phyloP scores from a whole-genome alignment of 2,113 vertebrate genomes.

The Chrysemys picta region DNA sequence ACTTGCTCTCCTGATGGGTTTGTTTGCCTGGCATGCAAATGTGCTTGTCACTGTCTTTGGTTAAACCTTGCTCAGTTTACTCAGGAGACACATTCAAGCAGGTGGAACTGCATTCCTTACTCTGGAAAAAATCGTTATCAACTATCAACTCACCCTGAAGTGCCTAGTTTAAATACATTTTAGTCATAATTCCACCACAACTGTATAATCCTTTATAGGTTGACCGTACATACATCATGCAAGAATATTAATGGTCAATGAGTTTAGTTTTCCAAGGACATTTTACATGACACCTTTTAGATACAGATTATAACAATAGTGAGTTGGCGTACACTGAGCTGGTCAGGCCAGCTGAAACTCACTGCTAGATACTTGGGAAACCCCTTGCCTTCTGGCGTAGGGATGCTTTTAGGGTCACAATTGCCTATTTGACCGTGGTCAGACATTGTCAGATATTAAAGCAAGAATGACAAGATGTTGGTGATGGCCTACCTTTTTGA shows the following conservation, averaged over 20 bases:
- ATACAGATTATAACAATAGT: neutral
- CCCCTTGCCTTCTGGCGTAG: neutral
- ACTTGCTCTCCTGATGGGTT: neutral
- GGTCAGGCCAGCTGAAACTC: neutral
- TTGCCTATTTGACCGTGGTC: neutral
- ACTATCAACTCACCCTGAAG: neutral
- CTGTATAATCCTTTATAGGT: neutral
- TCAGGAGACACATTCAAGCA: neutral
- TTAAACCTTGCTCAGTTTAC: neutral
- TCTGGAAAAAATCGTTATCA: neutral
- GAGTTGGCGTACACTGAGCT: neutral
- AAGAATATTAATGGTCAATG: neutral
- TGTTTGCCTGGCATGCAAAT: neutral
- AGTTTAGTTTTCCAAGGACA: neutral
- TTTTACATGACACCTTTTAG: neutral
- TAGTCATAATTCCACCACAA: neutral
- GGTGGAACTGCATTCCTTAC: neutral
- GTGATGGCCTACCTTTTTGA: neutral
- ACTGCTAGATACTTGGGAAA: neutral
- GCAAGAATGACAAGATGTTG: neutral
- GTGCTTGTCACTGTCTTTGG: neutral
- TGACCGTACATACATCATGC: neutral
- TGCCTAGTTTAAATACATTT: neutral
- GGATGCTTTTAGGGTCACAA: neutral
- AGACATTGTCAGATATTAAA: neutral